Base-by-base conservation (phyloP, 2,113 vertebrate genomes). In the Leptocoma aspasia region DNA sequence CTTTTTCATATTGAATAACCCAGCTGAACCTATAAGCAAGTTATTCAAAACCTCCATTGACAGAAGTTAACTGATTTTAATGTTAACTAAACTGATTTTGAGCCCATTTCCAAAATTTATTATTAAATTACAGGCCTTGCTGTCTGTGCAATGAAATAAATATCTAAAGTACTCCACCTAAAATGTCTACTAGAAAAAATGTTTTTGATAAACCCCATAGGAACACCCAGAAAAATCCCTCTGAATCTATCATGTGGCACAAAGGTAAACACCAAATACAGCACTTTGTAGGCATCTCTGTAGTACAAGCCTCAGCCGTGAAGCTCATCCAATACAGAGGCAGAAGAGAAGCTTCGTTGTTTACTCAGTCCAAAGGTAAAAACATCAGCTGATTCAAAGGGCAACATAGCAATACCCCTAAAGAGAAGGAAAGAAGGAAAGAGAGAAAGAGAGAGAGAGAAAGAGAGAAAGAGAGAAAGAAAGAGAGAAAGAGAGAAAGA, bases 51-150 rank as follows among this genome's bases (percentile, higher is more conserved):
- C 2, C 13, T 65, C 27, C 15, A 27, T 0, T 71, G 15, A 37
- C 8, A 56, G 14, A 77, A 44, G 8, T 3, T 30, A 49, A 33
- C 13, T 78, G 20, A 26, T 69, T 81, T 77, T 28, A 73, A 81
- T 57, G 5, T 28, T 5, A 77, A 44, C 14, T 39, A 39, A 39
- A 39, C 39, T 39, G 39, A 39, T 39, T 39, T 12, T 23, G 7
- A 81, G 2, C 1, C 20, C 7, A 31, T 8, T 78, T 78, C 5
- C 49, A 53, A 73, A 49, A 57, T 57, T 44, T 85, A 6, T 13
- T 1, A 1, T 71, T 59, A 33, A 54, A 45, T 41, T 64, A 4
- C 3, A 52, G 27, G 2, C 14, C 14, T 16, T 63, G 7, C 2
- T 83, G 7, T 52, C 37, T 57, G 11, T 78, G 3, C 4, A 76